Conservation (phyloP, 2,888 invertebrate species). For the Trichopoda pennipes region DNA sequence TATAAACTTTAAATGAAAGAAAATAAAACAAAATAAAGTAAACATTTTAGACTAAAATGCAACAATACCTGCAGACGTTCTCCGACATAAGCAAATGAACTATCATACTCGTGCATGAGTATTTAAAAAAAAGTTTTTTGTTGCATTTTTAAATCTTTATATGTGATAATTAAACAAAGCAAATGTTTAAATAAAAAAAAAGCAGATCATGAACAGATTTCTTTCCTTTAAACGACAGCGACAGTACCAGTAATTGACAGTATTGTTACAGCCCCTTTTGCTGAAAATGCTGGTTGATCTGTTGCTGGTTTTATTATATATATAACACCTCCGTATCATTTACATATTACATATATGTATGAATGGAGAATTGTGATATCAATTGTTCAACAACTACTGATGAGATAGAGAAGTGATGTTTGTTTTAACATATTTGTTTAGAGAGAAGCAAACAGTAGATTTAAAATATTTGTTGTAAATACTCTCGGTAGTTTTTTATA, state of each 20-base stretch:
- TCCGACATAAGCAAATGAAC: not conserved
- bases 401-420: not conserved
- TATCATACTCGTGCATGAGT: not conserved
- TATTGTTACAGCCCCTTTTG: constrained; percentile 1
- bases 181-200: constrained; percentile 79
- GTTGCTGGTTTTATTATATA: constrained; percentile 15
- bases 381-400: constrained; percentile 6
- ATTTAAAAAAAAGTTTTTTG: not conserved
- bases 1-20: constrained; percentile 12
- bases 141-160: not conserved
- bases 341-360: constrained; percentile 11
- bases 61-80: constrained; percentile 11
- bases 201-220: constrained; percentile 73
- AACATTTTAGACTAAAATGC: constrained; percentile 35
- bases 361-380: constrained; percentile 25
- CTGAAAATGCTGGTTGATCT: not conserved
- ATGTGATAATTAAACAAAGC: constrained; percentile 69
- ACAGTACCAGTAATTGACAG: constrained; percentile 1
- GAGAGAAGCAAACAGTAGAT: constrained; percentile 24
- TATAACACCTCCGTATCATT: constrained; percentile 17
- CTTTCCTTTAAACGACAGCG: constrained; percentile 31
- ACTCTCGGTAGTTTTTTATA: constrained; percentile 33
- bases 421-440: constrained; percentile 20
- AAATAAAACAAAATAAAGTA: constrained; percentile 26
- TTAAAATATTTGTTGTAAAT: constrained; percentile 39